phyloP scores from a whole-genome alignment of 2,113 vertebrate genomes.

The Pygoscelis adeliae region DNA sequence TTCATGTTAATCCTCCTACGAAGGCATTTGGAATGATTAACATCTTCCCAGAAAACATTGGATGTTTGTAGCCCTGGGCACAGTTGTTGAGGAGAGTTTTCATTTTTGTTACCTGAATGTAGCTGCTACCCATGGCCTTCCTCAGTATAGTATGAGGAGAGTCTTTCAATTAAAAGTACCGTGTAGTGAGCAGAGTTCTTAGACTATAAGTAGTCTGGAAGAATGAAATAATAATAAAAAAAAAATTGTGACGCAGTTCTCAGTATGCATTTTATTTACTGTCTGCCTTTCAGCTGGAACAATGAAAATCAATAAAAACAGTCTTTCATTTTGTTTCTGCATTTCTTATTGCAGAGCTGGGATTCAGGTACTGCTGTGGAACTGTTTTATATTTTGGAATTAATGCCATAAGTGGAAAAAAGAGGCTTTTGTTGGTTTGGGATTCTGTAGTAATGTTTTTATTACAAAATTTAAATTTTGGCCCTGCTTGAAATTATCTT shows the following conservation, averaged over 20 bases:
- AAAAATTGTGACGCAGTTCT: background rate
- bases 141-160: background rate
- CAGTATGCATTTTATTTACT: background rate
- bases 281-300: background rate
- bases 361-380: background rate
- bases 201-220: background rate
- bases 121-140: background rate
- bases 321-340: background rate
- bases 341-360: background rate
- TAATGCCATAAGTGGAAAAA: background rate
- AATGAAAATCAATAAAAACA: background rate
- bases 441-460: background rate
- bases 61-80: background rate
- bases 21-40: background rate
- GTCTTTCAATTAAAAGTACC: background rate
- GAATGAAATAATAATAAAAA: background rate
- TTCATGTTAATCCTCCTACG: fast-evolving
- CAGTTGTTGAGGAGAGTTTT: background rate
- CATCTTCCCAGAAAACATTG: fast-evolving
- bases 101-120: background rate
- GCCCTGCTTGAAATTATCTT: background rate
- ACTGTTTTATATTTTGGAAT: background rate
- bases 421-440: background rate
- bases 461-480: background rate
- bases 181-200: background rate